These are phyloP conservation scores for Eptesicus fuscus DNA, from an alignment of 2,113 vertebrate species.

Conservation along the genomic window DNA sequence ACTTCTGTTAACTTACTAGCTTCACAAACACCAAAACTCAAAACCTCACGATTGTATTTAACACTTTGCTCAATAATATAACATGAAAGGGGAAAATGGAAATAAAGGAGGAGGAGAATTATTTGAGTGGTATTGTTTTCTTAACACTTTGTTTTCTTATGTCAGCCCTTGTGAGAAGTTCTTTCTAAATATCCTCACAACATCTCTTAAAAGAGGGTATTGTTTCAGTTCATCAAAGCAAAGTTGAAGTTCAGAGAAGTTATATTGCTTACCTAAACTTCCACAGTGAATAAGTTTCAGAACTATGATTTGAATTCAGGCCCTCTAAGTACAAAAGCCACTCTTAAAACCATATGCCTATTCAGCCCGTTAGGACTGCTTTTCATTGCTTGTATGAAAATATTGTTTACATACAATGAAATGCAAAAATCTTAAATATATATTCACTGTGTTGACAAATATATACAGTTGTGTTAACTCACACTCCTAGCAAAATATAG, in stretches of 20 bases:
- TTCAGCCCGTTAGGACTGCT: background rate
- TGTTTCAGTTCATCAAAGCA: background rate
- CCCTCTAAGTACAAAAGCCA: background rate
- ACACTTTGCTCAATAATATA: background rate
- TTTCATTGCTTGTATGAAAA: background rate
- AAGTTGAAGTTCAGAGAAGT: background rate
- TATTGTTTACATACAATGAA: background rate
- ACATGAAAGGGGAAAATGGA: background rate
- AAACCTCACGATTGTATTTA: background rate
- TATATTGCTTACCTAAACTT: background rate
- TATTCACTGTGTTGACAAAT: background rate
- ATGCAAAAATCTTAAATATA: background rate
- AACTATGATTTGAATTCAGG: background rate
- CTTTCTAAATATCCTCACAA: background rate
- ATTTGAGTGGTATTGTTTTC: slow-evolving; percentile 44
- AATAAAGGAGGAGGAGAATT: background rate
- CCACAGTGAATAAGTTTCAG: background rate
- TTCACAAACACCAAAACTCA: slow-evolving; percentile 6
- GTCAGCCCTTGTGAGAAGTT: background rate
- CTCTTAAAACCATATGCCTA: background rate
- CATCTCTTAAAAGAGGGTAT: background rate
- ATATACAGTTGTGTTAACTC: background rate
- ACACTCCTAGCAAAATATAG: background rate
- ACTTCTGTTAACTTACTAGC: background rate
- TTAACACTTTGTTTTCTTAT: background rate